Conservation (phyloP, 2,797 vertebrate genomes). For the Bovichtus diacanthus region DNA sequence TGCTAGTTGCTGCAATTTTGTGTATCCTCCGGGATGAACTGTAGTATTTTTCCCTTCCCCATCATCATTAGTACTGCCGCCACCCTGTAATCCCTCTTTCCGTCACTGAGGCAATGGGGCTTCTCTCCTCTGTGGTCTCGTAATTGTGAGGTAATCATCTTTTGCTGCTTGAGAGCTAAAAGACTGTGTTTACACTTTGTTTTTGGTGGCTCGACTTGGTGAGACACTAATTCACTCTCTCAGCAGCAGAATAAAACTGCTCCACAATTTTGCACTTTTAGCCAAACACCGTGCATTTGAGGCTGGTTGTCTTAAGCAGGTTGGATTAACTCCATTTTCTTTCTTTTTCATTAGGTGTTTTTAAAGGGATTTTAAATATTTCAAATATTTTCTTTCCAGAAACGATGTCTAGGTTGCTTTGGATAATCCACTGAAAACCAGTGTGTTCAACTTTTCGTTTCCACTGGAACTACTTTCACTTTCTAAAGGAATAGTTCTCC, state of each 20-base stretch:
- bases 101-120: slow-evolving; percentile 71
- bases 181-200: slow-evolving; percentile 78
- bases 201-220: slow-evolving; percentile 72
- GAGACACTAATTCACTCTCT: slow-evolving; percentile 74
- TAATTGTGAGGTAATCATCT: slow-evolving; percentile 83
- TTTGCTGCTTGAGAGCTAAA: slow-evolving; percentile 77
- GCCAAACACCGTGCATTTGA: slow-evolving; percentile 15
- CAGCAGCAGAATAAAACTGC: slow-evolving; percentile 52
- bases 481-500: background rate
- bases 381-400: background rate
- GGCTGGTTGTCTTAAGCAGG: slow-evolving; percentile 28
- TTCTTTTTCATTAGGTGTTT: background rate
- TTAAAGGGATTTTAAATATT: background rate
- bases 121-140: slow-evolving; percentile 73
- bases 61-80: slow-evolving; percentile 66
- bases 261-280: slow-evolving; percentile 47
- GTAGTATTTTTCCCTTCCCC: slow-evolving; percentile 63
- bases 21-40: slow-evolving; percentile 56
- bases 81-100: slow-evolving; percentile 77
- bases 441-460: background rate
- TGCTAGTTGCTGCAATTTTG: slow-evolving; percentile 61
- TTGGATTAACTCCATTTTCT: slow-evolving; percentile 20
- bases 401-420: background rate
- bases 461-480: background rate
- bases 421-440: background rate